A percentile compares a stretch with the other conserved stretches of the same genome.
Evolutionary conservation across 2,113 vertebrate genomes (phyloP).

Genomic region (Pseudonaja textilis): DNA sequence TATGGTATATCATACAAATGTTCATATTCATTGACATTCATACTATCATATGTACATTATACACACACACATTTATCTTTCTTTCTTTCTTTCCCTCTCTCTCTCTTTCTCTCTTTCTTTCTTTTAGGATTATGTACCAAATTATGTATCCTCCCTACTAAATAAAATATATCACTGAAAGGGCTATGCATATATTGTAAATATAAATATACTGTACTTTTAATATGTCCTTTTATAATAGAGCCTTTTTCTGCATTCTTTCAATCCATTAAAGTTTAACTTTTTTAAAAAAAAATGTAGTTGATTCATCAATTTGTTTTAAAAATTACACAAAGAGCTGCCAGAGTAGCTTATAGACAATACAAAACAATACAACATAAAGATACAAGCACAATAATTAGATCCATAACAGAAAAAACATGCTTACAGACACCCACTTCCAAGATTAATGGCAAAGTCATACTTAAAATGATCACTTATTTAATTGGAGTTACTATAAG

Average conservation of each 20-base stretch:
- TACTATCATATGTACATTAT: neutral
- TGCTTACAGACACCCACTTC: neutral
- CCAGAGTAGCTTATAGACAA: neutral
- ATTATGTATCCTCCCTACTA: neutral
- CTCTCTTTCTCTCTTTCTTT: neutral
- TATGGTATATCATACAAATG: neutral
- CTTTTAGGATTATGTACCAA: neutral
- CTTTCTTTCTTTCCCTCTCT: no score
- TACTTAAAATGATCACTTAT: neutral
- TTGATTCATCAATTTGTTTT: neutral
- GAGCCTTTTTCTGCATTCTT: neutral
- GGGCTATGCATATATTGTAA: neutral
- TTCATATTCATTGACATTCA: constrained; percentile 18
- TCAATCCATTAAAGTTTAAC: neutral
- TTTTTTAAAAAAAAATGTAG: neutral
- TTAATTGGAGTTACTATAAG: neutral
- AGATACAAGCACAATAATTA: neutral
- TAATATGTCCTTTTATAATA: neutral
- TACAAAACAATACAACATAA: neutral
- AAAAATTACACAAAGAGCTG: neutral
- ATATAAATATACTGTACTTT: no score
- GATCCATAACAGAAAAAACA: neutral
- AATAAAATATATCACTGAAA: neutral
- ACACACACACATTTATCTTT: neutral
- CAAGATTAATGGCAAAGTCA: neutral